Evolutionary conservation across 2,888 invertebrate genomes (phyloP).

Genomic region (Catocala fraxini): DNA sequence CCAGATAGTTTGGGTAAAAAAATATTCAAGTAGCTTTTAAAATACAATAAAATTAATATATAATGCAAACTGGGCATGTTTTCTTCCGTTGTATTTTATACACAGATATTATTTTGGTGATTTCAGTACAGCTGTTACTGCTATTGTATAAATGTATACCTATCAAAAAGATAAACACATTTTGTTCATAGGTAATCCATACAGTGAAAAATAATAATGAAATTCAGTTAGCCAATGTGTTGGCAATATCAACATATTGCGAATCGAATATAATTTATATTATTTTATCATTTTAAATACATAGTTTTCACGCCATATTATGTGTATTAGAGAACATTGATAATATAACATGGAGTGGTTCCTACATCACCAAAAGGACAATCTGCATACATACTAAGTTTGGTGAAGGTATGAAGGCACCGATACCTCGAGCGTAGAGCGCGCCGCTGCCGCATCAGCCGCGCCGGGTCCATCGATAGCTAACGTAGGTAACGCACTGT

Average conservation of each 20-base stretch:
- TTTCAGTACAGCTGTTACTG: not conserved
- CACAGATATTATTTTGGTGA: constrained; percentile 27
- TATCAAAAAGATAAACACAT: no score
- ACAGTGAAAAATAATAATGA: no score
- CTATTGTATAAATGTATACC: no score
- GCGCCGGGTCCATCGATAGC: constrained; percentile 1
- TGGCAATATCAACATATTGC: no score
- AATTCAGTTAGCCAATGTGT: not conserved
- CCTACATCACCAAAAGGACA: constrained; percentile 14
- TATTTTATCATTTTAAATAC: no score
- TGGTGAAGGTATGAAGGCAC: constrained; percentile 4
- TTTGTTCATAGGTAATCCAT: no score
- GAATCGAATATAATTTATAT: no score
- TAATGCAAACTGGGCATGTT: constrained; percentile 35
- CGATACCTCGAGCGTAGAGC: constrained; percentile 1
- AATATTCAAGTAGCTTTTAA: constrained; percentile 48
- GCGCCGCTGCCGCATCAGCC: constrained; percentile 1
- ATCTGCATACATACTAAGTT: constrained; percentile 6
- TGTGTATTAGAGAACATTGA: no score
- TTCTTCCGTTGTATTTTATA: constrained; percentile 25
- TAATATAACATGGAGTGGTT: no score
- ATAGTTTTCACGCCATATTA: not conserved
- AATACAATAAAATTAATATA: constrained; percentile 43
- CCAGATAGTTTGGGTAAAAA: constrained; percentile 54
- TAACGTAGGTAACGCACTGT: no score